These are phyloP conservation scores for Halichoerus grypus DNA, from an alignment of 2,113 vertebrate species.

Conservation along the genomic window DNA sequence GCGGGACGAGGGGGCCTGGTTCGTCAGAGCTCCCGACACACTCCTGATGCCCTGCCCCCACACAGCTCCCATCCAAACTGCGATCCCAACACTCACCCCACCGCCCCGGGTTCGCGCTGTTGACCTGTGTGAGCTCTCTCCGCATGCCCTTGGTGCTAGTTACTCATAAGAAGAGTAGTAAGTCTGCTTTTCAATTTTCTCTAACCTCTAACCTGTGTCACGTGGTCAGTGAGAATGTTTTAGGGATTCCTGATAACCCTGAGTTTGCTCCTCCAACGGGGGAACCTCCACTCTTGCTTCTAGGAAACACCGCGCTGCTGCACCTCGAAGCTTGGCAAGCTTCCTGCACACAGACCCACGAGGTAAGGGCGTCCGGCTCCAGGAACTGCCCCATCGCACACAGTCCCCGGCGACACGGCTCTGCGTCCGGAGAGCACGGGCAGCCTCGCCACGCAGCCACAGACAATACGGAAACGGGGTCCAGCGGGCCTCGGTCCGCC, in stretches of 20 bases:
- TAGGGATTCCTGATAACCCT: not conserved
- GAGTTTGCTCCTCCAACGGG: not conserved
- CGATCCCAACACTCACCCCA: accelerated
- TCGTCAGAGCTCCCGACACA: not conserved
- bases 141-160: accelerated
- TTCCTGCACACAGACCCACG: not conserved
- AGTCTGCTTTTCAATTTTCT: not conserved
- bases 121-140: not conserved
- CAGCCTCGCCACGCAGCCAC: not conserved
- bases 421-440: accelerated
- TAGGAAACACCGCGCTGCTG: not conserved
- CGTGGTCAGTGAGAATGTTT: not conserved
- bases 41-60: accelerated
- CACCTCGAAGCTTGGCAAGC: not conserved
- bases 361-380: no score
- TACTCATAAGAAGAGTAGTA: not conserved
- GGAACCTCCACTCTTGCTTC: not conserved
- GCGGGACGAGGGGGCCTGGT: accelerated
- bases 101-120: accelerated
- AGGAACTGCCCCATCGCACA: no score
- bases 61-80: no score
- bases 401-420: accelerated
- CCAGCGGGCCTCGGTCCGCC: not conserved
- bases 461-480: accelerated
- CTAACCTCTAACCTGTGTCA: not conserved